Evolutionary conservation across 2,113 vertebrate genomes (phyloP), one percentile per base, ranked within the genome.

Genomic region (Vulpes ferrilata): DNA sequence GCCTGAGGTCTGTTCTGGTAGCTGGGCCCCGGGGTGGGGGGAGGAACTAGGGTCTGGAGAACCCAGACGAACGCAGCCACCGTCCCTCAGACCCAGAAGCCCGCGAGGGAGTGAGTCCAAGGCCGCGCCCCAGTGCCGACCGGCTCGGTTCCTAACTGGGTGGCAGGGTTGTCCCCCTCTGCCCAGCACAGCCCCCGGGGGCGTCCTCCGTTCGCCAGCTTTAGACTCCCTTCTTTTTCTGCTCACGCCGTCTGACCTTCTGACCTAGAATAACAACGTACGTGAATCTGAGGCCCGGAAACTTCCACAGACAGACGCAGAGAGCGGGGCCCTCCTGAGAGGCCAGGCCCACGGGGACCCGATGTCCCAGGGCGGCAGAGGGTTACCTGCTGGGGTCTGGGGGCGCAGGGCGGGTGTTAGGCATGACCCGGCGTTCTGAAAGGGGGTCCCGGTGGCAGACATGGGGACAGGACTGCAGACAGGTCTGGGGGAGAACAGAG

Each of bases 381-480:
- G 7, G 32, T 48, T 6, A 11, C 43, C 32, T 2, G 22, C 38
- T 30, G 5, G 30, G 51, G 3, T 27, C 73, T 27, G 79, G 57
- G 19, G 48, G 22, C 32, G 11, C 12, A 0, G 9, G 48, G 7
- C 0, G n/a, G 30, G 7, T 2, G 2, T 8, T 10, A 51, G 22
- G 22, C 53, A 51, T 3, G 38, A 55, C 17, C 51, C 25, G 9
- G 25, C 2, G 7, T n/a, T 43, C n/a, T n/a, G 1, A 57, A 19
- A 78, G 53, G 25, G 20, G 2, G 64, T 15, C 38, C 62, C 5
- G 43, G 76, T 1, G 38, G 48, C 19, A 9, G 48, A 9, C 1
- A 0, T 10, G 73, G 16, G 23, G 23, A 83, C 22, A 17, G 62
- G 7, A 4, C 27, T 10, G 57, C 55, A 95, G 32, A 43, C 60